Evolutionary conservation across 1,140 invertebrate genomes (phyloP), one percentile per base, ranked within the genome.

Genomic region (Caenorhabditis briggsae): DNA sequence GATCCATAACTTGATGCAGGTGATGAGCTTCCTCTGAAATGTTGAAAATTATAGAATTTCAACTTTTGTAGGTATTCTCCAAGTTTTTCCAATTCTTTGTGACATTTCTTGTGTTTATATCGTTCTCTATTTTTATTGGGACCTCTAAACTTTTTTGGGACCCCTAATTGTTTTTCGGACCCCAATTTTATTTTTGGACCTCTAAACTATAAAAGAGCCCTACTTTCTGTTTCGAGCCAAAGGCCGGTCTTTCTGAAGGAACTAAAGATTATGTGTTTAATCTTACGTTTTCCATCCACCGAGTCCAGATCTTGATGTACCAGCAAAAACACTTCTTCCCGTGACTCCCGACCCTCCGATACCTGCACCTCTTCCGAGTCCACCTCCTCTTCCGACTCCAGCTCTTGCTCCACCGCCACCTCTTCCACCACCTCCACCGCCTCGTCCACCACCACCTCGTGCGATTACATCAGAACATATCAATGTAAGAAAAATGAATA

Each of bases 371-470:
- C 33, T 33, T n/a, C 70, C 46, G 9, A 61, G 12, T 61, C 59
- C 59, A 18, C 70, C 70, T 23, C 70, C 70, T 78, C 70, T 78
- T 78, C 70, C 70, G 50, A 78, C 70, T 23, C 70, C 70, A 25
- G 33, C 25, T 48, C 70, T 48, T 5, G 70, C 70, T 46, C 70
- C 70, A 9, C 70, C 70, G 6, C 70, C 70, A 53, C 70, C 70
- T 78, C 70, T 48, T 20, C 70, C 46, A 53, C 64, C 64, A 25
- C n/a, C 33, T 11, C 43, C 70, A 23, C 70, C 70, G 11, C 25
- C 46, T 78, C 70, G 50, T 78, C 41, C 43, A 18, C 64, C 64
- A 25, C 64, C 64, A 3, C 41, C 64, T 53, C 46, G 43, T 53
- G 33, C 70, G 23, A 23, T 25, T 41, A 78, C 70, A 43, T 78